Evolutionary conservation across 2,797 vertebrate species (phyloP), one percentile per base, ranked within the genome.

Genomic region (Hypotaenidia okinawae): DNA sequence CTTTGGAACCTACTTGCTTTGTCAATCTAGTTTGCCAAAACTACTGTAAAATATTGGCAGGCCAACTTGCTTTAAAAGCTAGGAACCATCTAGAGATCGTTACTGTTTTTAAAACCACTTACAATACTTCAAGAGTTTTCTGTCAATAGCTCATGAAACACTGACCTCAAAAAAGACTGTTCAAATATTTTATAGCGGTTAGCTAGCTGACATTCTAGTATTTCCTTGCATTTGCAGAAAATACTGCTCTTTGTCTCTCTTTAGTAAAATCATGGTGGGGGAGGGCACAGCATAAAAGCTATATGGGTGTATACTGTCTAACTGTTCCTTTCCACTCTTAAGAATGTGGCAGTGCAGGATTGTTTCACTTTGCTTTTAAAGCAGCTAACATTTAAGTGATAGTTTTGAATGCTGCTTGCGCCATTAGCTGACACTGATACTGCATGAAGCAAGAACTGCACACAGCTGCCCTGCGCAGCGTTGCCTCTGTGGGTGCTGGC

Each of bases 161-260:
- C 81, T 85, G 58, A 51, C 59, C 63, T 72, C 30, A n/a, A 25
- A 52, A 87, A 52, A 21, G 30, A 6, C 21, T 55, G 4, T 59
- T 82, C 39, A 25, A 59, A 19, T 87, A 52, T n/a, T 25, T 73
- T 64, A 37, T 23, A 87, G 17, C 32, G 58, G 33, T 66, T 76
- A 43, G n/a, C 51, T 75, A 66, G 70, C 52, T 35, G 41, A 13
- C 15, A 7, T 52, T 69, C 22, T 91, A n/a, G 15, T 63, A 18
- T 90, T 91, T 89, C 51, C 24, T 79, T 59, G 33, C 66, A 59
- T 74, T 92, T 95, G 52, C 52, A 77, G 78, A 74, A 85, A 35
- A 72, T 41, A 22, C 32, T 39, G 5, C 2, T 72, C 63, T 74
- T 87, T 37, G 15, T 69, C 9, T 75, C 14, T 70, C 13, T 63